Base-by-base conservation (phyloP, 2,797 vertebrate genomes). In the Zalophus californianus region DNA sequence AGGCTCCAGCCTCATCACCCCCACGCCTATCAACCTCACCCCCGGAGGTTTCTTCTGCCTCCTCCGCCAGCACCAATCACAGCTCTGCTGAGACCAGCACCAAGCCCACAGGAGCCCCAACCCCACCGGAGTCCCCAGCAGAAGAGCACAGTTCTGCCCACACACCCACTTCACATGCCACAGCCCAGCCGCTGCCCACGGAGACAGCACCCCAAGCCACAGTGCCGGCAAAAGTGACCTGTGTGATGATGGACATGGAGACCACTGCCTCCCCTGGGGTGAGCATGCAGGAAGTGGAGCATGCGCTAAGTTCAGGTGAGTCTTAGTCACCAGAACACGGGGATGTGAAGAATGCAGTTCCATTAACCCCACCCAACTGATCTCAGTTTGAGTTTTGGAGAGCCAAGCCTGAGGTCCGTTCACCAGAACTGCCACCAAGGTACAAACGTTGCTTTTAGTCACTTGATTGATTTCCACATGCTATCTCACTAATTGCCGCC, bases 221-320 rank as follows among this genome's bases (percentile, higher is more conserved):
- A 23, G 73, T n/a, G 95, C 20, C 97, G 23, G 58, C 32, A 87
- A 94, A 62, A 58, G 66, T 54, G 48, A 79, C 79, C 25, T 86
- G 93, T 35, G 54, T 79, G 50, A 66, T 54, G 35, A 41, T 38
- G 11, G 95, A 56, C 9, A 4, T 25, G 0, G 96, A 97, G 21
- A 93, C 96, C n/a, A 96, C 97, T 0, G 20, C 92, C 21, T 87
- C 97, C 25, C 60, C 96, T 3, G 54, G 79, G 10, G 92, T 98
- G 70, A 94, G 97, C 86, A 83, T 98, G 92, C 97, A 96, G 86
- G 94, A 98, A 52, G 93, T 98, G 64, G 96, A 96, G 7, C 98
- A 94, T 3, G 98, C 96, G 0, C 93, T 98, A 56, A 98, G 98
- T 50, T 97, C 98, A 93, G 98, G 98, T 98, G 96, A 97, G 98